Evolutionary conservation across 2,888 invertebrate genomes (phyloP).

Genomic region (Ctena decussata): DNA sequence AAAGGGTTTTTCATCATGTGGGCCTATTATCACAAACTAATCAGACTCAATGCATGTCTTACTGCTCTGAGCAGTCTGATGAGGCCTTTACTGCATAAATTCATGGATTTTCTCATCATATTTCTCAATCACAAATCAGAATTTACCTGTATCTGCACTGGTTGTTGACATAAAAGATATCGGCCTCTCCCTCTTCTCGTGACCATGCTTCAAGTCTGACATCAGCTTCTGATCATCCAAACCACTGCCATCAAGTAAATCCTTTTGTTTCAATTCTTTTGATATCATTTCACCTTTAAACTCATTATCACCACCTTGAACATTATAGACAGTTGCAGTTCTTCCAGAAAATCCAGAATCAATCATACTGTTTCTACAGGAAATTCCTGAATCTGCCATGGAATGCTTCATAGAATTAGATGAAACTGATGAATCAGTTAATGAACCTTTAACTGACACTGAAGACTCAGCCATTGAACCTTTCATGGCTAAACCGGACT

Average conservation of each 20-base stretch:
- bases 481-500: conserved; percentile 47
- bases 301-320: conserved; percentile 1
- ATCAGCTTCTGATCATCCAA: conserved; percentile 68
- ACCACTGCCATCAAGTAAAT: conserved; percentile 18
- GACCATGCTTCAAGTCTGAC: conserved; percentile 78
- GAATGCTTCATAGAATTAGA: conserved; percentile 30
- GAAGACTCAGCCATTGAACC: conserved; percentile 45
- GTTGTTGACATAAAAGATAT: conserved; percentile 87
- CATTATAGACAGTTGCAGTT: background rate
- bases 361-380: conserved; percentile 52
- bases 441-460: conserved; percentile 38
- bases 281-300: conserved; percentile 13
- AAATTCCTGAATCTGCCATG: conserved; percentile 80
- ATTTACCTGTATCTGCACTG: conserved; percentile 94
- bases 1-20: too few relatives aligned
- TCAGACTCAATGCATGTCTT: too few relatives aligned
- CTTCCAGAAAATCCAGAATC: conserved; percentile 42
- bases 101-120: too few relatives aligned
- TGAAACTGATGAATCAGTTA: conserved; percentile 71
- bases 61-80: too few relatives aligned
- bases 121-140: too few relatives aligned
- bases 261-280: background rate
- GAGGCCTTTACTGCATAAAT: too few relatives aligned
- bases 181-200: conserved; percentile 81
- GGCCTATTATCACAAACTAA: too few relatives aligned